phyloP scores from a whole-genome alignment of 2,797 vertebrate species.

The Merluccius polli region DNA sequence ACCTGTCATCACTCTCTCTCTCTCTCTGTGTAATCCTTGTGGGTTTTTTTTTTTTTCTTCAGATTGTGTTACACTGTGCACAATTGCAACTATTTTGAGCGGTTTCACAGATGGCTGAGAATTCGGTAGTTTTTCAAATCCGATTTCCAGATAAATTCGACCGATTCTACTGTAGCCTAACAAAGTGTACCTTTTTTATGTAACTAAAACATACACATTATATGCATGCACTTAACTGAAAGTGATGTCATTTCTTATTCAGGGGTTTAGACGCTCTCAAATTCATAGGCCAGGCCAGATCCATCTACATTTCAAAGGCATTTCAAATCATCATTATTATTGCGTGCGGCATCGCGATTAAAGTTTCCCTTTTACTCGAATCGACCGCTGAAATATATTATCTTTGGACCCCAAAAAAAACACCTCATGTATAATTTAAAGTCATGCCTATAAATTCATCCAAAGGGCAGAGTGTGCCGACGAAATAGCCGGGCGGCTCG shows the following conservation, averaged over 20 bases:
- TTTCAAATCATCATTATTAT: not conserved
- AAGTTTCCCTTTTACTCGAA: not conserved
- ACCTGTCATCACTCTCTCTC: constrained; percentile 52
- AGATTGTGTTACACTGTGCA: constrained; percentile 45
- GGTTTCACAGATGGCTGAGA: constrained; percentile 50
- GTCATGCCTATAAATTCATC: not conserved
- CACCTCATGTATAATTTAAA: not conserved
- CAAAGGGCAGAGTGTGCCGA: not conserved
- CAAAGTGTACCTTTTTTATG: not conserved
- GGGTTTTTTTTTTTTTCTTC: constrained; percentile 23
- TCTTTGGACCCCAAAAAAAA: not conserved
- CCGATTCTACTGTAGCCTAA: not conserved
- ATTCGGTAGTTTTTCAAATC: not conserved
- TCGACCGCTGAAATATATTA: not conserved
- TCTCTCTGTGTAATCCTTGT: constrained; percentile 13
- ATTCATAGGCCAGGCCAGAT: not conserved
- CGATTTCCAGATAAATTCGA: not conserved
- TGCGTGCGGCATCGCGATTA: not conserved
- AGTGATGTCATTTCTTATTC: not conserved
- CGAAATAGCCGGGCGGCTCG: not conserved
- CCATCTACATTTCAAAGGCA: not conserved
- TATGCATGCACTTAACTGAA: not conserved
- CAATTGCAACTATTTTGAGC: constrained; percentile 34
- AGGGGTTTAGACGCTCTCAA: not conserved
- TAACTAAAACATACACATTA: not conserved